Evolutionary conservation across 2,113 vertebrate species (phyloP), one percentile per base, ranked within the genome.

Genomic region (Passerina amoena): DNA sequence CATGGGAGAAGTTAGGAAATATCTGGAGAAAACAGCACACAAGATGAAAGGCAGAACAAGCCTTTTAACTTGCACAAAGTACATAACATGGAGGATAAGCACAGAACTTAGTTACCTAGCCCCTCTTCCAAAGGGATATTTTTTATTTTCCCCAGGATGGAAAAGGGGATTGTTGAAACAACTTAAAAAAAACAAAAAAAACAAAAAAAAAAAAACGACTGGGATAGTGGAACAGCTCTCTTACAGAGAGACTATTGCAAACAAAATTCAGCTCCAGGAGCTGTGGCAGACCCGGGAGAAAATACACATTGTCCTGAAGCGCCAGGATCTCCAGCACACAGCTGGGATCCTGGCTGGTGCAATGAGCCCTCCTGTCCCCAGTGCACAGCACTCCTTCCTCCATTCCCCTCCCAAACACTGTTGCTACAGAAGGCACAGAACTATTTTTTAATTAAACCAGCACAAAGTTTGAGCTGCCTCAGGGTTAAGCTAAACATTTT

Each of bases 1-100:
- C 97, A 98, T 98, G 97, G 97, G 97, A 98, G 96, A 98, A 98
- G 96, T 97, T 96, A 98, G 97, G 96, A 98, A 98, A 97, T 97
- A 98, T 97, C 71, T 80, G 96, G 96, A 97, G 92, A 98, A 97
- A 98, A 97, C 92, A 96, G 91, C 91, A 95, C 28, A 44, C 92
- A 92, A 97, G 95, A 97, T 79, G 85, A 98, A 97, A 97, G 93
- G 97, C 97, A 96, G 93, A 98, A 96, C 12, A 12, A 85, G 83
- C 87, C 80, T 96, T 97, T 98, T 85, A 96, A 95, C 94, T 93
- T 75, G 82, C 75, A 86, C 38, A 33, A 94, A 96, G 88, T 70
- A 63, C 42, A 6, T 45, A 81, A 82, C 64, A 79, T 30, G 80
- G 94, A 90, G 42, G 54, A 88, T 53, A 94, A 88, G 82, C 3